Evolutionary conservation across 2,113 vertebrate species (phyloP).

Genomic region (Stegastes partitus): DNA sequence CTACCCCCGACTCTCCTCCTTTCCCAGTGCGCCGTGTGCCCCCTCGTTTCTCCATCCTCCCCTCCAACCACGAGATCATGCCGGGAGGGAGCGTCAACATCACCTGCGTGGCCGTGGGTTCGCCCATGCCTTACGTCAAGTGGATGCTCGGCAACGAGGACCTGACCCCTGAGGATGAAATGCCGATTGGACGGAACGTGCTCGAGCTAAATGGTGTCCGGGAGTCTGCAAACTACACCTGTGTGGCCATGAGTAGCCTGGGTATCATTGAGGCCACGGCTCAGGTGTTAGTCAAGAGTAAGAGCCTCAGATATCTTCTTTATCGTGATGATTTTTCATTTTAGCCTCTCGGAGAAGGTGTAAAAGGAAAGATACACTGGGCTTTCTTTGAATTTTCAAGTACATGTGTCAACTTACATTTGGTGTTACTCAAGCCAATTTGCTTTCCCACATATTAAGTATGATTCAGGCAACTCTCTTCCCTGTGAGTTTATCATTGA

Average conservation of each 20-base stretch:
- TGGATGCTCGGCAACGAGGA: conserved; percentile 98
- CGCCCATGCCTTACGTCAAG: conserved; percentile 98
- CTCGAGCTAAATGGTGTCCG: conserved; percentile 95
- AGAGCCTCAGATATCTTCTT: conserved; percentile 50
- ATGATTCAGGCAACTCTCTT: background rate
- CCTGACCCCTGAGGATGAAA: conserved; percentile 96
- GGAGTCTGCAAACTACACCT: conserved; percentile 98
- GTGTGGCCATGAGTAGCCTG: conserved; percentile 98
- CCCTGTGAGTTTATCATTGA: background rate
- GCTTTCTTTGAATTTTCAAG: background rate
- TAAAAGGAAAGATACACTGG: background rate
- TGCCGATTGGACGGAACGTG: conserved; percentile 97
- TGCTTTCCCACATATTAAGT: background rate
- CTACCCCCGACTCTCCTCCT: conserved; percentile 76
- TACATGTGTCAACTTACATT: background rate
- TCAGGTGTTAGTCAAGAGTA: conserved; percentile 98
- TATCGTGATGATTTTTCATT: background rate
- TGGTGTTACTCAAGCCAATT: background rate
- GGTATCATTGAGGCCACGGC: conserved; percentile 96
- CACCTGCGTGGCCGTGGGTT: conserved; percentile 98
- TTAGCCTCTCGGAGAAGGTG: background rate
- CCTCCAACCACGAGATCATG: conserved; percentile 98
- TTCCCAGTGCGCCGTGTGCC: conserved; percentile 95
- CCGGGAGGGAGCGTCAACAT: conserved; percentile 98
- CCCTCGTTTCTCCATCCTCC: conserved; percentile 96